These are phyloP conservation scores for Andrena hattorfiana DNA, from an alignment of 2,888 invertebrate genomes.

Conservation along the genomic window DNA sequence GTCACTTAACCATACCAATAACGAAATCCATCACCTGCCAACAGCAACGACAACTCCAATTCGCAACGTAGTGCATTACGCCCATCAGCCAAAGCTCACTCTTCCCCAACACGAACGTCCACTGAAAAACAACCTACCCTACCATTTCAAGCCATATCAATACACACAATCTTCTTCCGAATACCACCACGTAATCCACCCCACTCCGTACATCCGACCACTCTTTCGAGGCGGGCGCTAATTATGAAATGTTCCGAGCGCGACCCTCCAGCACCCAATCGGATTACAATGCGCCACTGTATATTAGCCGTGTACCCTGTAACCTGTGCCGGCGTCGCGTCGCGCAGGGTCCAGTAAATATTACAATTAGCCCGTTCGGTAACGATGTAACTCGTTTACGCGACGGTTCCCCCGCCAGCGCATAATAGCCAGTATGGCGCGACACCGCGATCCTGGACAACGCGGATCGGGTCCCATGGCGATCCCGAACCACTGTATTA, in stretches of 20 bases:
- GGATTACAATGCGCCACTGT: slow-evolving; percentile 38
- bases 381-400: slow-evolving; percentile 74
- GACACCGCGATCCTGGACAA: slow-evolving; percentile 35
- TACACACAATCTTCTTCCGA: background rate
- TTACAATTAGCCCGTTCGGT: slow-evolving; percentile 69
- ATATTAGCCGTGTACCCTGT: slow-evolving; percentile 17
- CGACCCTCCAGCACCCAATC: slow-evolving; percentile 26
- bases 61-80: too few species aligned
- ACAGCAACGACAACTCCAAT: too few species aligned
- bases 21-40: too few species aligned
- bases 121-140: too few species aligned
- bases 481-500: slow-evolving; percentile 55
- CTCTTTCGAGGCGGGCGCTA: slow-evolving; percentile 16
- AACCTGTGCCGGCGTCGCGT: slow-evolving; percentile 8
- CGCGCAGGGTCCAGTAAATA: slow-evolving; percentile 60
- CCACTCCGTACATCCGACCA: background rate
- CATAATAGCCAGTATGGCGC: slow-evolving; percentile 35
- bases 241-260: slow-evolving; percentile 30
- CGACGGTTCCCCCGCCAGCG: slow-evolving; percentile 46
- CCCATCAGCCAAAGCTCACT: too few species aligned
- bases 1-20: too few species aligned
- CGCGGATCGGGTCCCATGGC: slow-evolving; percentile 60
- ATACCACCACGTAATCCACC: background rate
- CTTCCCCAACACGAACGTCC: too few species aligned
- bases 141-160: background rate